Conservation (phyloP, 2,888 invertebrate genomes). For the Spodoptera exigua region DNA sequence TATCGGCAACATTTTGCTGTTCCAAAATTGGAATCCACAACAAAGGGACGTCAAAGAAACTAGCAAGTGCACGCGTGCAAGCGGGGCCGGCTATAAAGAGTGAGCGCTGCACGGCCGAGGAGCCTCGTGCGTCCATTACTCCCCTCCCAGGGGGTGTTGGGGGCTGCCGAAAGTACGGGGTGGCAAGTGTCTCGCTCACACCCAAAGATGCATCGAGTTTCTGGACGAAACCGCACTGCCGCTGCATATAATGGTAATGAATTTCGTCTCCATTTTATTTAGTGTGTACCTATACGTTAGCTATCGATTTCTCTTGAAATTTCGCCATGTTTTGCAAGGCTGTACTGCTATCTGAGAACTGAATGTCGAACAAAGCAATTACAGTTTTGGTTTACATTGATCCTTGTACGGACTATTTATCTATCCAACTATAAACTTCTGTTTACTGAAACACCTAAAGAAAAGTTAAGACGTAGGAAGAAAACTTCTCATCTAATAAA, state of each 20-base stretch:
- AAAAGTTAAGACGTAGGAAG: neutral
- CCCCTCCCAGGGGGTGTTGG: conserved; percentile 61
- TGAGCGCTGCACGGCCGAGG: conserved; percentile 81
- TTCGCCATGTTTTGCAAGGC: conserved; percentile 33
- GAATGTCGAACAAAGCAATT: neutral
- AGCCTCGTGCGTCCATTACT: conserved; percentile 88
- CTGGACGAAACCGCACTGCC: conserved; percentile 86
- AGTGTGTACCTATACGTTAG: conserved; percentile 35
- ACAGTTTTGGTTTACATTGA: no score
- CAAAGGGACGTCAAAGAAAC: conserved; percentile 88
- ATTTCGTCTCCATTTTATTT: conserved; percentile 78
- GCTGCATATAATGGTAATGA: conserved; percentile 83
- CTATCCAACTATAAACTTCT: neutral
- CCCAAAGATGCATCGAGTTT: conserved; percentile 86
- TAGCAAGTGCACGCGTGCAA: conserved; percentile 87
- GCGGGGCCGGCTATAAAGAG: conserved; percentile 81
- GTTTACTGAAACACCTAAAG: conserved; percentile 1
- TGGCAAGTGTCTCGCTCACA: conserved; percentile 80
- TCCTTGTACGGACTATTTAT: neutral
- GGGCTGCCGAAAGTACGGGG: conserved; percentile 79
- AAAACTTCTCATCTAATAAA: neutral
- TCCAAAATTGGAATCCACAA: conserved; percentile 86
- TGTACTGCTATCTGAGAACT: conserved; percentile 1
- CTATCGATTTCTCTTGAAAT: conserved; percentile 50
- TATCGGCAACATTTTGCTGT: conserved; percentile 65